phyloP scores from a whole-genome alignment of 2,888 invertebrate species.

The Pterostichus madidus region DNA sequence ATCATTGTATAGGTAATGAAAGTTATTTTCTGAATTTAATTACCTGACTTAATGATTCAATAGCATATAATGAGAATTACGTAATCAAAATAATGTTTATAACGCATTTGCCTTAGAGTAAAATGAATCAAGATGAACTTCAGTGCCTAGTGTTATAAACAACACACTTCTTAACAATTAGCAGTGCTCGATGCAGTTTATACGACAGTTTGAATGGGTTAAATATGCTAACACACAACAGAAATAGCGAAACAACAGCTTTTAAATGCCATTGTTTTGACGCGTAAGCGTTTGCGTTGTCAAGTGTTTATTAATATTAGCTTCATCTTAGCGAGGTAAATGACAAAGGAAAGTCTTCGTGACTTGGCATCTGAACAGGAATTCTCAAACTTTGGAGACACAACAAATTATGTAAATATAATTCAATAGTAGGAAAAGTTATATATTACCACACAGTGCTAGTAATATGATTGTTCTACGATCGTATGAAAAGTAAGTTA shows the following conservation, averaged over 20 bases:
- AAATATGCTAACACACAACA: slow-evolving; percentile 12
- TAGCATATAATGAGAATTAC: neutral
- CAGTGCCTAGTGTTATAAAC: no score
- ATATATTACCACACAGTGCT: no score
- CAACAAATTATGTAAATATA: neutral
- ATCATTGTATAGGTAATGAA: no score
- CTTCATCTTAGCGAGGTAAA: slow-evolving; percentile 39
- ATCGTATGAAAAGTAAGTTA: no score
- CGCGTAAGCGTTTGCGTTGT: neutral
- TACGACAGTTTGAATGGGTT: slow-evolving; percentile 3
- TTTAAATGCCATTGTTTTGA: slow-evolving; percentile 24
- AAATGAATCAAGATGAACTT: no score
- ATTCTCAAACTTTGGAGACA: slow-evolving; percentile 14
- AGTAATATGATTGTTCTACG: no score
- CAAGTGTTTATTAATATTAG: slow-evolving; percentile 42
- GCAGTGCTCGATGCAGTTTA: no score
- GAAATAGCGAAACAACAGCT: neutral
- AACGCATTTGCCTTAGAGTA: no score
- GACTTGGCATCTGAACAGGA: neutral
- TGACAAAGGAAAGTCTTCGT: slow-evolving; percentile 48
- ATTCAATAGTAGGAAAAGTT: no score
- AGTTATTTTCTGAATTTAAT: no score
- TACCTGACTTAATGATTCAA: neutral
- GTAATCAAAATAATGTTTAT: no score
- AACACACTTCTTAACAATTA: no score